A percentile compares a stretch with the other conserved stretches of the same genome.
Evolutionary conservation across 1,140 invertebrate genomes (phyloP).

Genomic region (Drusus annulatus): DNA sequence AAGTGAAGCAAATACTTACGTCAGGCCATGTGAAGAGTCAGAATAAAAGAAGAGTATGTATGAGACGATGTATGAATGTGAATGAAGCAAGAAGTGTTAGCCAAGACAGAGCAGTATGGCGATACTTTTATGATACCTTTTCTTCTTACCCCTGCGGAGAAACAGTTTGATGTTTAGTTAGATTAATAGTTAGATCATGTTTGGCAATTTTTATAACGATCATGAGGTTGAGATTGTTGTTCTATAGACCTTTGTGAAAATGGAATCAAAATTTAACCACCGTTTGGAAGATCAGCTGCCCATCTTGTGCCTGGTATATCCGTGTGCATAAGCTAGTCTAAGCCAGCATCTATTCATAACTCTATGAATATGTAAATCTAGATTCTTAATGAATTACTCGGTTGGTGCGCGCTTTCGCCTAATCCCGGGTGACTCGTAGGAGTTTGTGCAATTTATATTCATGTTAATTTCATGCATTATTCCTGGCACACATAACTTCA

Average conservation of each 20-base stretch:
- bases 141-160: too few relatives aligned
- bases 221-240: too few relatives aligned
- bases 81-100: too few relatives aligned
- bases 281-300: background rate
- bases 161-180: too few relatives aligned
- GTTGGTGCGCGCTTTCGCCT: conserved; percentile 43
- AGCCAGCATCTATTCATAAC: conserved; percentile 29
- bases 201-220: too few relatives aligned
- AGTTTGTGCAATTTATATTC: conserved; percentile 54
- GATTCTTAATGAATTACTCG: conserved; percentile 55
- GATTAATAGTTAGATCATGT: too few relatives aligned
- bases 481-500: conserved; percentile 23
- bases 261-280: background rate
- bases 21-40: too few relatives aligned
- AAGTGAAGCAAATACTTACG: too few relatives aligned
- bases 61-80: too few relatives aligned
- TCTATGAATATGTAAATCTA: conserved; percentile 52
- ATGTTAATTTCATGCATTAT: conserved; percentile 51
- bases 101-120: too few relatives aligned
- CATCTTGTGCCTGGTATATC: background rate
- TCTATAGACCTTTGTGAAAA: background rate
- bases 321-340: background rate
- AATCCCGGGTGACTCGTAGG: conserved; percentile 42
- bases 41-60: too few relatives aligned
- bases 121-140: too few relatives aligned